A percentile compares a stretch with the other conserved stretches of the same genome.
Evolutionary conservation across 2,113 vertebrate genomes (phyloP).

Genomic region (Callithrix jacchus): DNA sequence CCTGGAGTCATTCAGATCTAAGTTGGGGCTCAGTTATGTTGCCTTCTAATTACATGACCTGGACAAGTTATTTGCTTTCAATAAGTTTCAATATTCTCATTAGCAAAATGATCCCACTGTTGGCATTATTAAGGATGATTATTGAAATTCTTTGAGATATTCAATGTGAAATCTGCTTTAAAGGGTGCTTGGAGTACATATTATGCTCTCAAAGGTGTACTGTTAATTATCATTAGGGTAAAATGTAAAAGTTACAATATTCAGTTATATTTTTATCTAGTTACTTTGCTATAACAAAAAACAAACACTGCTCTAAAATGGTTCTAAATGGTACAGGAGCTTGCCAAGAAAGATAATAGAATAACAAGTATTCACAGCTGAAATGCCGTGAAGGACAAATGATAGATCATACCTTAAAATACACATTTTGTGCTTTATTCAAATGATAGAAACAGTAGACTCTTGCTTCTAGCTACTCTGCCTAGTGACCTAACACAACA

Average conservation of each 20-base stretch:
- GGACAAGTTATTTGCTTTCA: background rate
- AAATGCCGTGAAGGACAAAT: background rate
- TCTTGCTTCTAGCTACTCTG: background rate
- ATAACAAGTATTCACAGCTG: background rate
- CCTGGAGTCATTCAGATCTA: background rate
- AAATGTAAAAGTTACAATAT: background rate
- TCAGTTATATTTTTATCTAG: background rate
- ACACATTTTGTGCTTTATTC: background rate
- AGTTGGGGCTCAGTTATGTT: background rate
- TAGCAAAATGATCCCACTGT: background rate
- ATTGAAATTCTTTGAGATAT: background rate
- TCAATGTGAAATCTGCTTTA: background rate
- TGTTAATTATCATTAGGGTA: background rate
- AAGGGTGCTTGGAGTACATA: background rate
- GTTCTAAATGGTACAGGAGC: background rate
- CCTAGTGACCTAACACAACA: background rate
- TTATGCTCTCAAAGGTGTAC: background rate
- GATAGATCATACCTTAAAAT: background rate
- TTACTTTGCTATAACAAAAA: background rate
- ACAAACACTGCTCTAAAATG: background rate
- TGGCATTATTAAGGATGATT: background rate
- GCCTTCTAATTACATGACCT: background rate
- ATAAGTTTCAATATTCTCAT: constrained; percentile 1
- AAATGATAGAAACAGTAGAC: background rate
- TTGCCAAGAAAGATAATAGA: background rate